Conservation (phyloP, 1,140 invertebrate species). For the Gonatopus flavifemur region DNA sequence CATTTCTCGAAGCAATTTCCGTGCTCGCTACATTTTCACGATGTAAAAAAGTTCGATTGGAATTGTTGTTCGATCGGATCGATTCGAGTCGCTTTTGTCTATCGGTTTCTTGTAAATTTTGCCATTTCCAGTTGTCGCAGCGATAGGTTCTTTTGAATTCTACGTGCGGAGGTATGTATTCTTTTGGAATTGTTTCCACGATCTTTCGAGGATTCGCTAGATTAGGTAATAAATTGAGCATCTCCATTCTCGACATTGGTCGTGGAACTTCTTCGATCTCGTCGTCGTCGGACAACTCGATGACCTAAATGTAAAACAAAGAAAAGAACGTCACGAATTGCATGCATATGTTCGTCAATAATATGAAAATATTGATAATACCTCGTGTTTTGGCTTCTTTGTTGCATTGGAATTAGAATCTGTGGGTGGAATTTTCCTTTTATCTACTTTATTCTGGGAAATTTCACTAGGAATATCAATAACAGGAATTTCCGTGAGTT, state of each 20-base stretch:
- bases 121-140: slow-evolving; percentile 31
- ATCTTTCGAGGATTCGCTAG: slow-evolving; percentile 32
- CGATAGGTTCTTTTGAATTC: slow-evolving; percentile 41
- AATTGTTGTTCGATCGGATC: slow-evolving; percentile 1
- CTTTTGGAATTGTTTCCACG: slow-evolving; percentile 29
- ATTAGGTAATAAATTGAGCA: slow-evolving; percentile 50
- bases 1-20: no score
- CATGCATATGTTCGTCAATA: background rate
- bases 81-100: background rate
- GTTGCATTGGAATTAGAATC: slow-evolving; percentile 12
- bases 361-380: slow-evolving; percentile 29
- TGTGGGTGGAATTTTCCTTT: slow-evolving; percentile 13
- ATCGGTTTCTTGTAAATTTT: slow-evolving; percentile 14
- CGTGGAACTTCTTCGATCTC: slow-evolving; percentile 48
- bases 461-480: slow-evolving; percentile 16
- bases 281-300: slow-evolving; percentile 54
- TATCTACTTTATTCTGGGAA: slow-evolving; percentile 11
- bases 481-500: slow-evolving; percentile 20
- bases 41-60: background rate
- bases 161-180: slow-evolving; percentile 44
- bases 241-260: slow-evolving; percentile 42
- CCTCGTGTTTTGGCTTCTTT: slow-evolving; percentile 44
- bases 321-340: no score
- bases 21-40: no score
- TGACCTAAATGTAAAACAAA: slow-evolving; percentile 34